phyloP scores from a whole-genome alignment of 2,113 vertebrate species.

The Poeciliopsis prolifica region DNA sequence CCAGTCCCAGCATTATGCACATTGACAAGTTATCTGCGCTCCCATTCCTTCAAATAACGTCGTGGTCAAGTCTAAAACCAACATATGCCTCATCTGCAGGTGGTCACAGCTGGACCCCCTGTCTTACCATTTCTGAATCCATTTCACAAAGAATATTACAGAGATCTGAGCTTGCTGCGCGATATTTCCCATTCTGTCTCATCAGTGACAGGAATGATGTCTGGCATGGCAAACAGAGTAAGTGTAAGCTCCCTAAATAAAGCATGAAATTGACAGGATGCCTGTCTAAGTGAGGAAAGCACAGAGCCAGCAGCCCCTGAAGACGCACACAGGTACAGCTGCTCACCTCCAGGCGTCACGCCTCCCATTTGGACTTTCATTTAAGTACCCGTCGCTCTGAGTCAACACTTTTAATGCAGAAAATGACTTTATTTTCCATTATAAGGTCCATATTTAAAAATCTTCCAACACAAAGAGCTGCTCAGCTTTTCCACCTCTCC shows the following conservation, averaged over 20 bases:
- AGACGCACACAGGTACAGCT: slow-evolving; percentile 63
- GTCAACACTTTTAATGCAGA: slow-evolving; percentile 72
- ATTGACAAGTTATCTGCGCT: slow-evolving; percentile 8
- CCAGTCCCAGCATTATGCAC: neutral
- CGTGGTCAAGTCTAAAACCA: slow-evolving; percentile 56
- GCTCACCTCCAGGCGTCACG: slow-evolving; percentile 62
- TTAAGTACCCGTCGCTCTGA: slow-evolving; percentile 52
- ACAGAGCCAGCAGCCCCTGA: slow-evolving; percentile 27
- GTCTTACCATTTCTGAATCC: slow-evolving; percentile 68
- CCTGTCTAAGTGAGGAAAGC: slow-evolving; percentile 60
- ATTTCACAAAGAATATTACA: slow-evolving; percentile 76
- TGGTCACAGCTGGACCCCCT: slow-evolving; percentile 73
- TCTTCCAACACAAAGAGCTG: slow-evolving; percentile 55
- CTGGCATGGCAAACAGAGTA: slow-evolving; percentile 78
- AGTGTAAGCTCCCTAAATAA: slow-evolving; percentile 77
- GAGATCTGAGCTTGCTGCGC: slow-evolving; percentile 72
- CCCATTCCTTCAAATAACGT: slow-evolving; percentile 48
- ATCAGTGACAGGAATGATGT: slow-evolving; percentile 78
- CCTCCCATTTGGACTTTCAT: slow-evolving; percentile 63
- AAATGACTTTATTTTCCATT: slow-evolving; percentile 70
- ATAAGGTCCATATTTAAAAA: slow-evolving; percentile 45
- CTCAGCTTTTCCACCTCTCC: slow-evolving; percentile 55
- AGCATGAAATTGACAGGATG: slow-evolving; percentile 76
- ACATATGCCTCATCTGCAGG: slow-evolving; percentile 63
- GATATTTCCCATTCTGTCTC: slow-evolving; percentile 75